These are phyloP conservation scores for Deilephila porcellus DNA, from an alignment of 2,888 invertebrate species.

Conservation along the genomic window DNA sequence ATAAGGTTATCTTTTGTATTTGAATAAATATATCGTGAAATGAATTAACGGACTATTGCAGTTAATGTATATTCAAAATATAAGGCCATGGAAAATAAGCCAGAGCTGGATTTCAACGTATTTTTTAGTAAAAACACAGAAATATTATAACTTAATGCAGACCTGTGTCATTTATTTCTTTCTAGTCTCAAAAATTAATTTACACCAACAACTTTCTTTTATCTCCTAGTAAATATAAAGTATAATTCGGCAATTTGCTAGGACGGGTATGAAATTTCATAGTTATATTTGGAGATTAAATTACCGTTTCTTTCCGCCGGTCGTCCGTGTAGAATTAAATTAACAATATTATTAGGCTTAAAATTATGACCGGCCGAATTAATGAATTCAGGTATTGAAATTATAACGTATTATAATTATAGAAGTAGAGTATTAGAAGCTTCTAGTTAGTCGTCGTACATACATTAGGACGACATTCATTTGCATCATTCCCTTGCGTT, in stretches of 20 bases:
- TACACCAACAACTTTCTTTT: too few species aligned
- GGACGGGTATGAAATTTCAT: not conserved
- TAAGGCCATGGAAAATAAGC: too few species aligned
- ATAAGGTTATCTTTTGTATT: too few species aligned
- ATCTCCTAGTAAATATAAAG: not conserved
- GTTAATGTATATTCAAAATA: too few species aligned
- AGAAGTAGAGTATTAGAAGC: conserved; percentile 11
- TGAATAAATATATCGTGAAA: too few species aligned
- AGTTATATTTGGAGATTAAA: not conserved
- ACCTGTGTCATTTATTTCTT: not conserved
- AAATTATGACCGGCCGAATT: conserved; percentile 10
- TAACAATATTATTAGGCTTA: not conserved
- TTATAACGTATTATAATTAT: conserved; percentile 1
- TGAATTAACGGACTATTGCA: too few species aligned
- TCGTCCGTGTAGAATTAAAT: not conserved
- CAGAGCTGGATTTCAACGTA: too few species aligned
- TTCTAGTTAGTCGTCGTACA: conserved; percentile 19
- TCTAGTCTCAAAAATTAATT: too few species aligned
- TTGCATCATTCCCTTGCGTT: conserved; percentile 7
- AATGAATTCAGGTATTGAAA: not conserved
- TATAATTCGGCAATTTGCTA: not conserved
- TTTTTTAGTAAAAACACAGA: too few species aligned
- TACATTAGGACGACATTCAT: not conserved
- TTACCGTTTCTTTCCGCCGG: not conserved
- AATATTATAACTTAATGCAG: not conserved